phyloP scores from a whole-genome alignment of 2,797 vertebrate species.

The Clangula hyemalis region DNA sequence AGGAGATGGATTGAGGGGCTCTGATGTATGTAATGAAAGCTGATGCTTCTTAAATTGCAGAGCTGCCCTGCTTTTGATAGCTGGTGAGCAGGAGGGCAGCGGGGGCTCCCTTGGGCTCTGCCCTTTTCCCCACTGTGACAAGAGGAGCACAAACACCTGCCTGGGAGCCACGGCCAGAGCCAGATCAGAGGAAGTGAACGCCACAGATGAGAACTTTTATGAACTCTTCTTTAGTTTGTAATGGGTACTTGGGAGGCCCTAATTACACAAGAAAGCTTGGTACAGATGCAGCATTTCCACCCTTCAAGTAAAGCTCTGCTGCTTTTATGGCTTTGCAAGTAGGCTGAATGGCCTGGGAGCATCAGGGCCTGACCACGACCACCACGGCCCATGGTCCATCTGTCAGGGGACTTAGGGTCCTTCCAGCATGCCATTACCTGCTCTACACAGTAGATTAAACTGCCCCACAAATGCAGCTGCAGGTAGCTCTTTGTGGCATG shows the following conservation, averaged over 20 bases:
- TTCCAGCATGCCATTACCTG: slow-evolving; percentile 21
- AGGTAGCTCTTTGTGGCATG: slow-evolving; percentile 16
- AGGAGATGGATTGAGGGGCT: background rate
- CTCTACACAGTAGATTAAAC: slow-evolving; percentile 18
- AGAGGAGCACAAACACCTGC: background rate
- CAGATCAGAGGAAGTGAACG: background rate
- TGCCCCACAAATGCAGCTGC: slow-evolving; percentile 44
- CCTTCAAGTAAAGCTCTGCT: background rate
- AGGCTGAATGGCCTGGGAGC: background rate
- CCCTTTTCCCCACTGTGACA: background rate
- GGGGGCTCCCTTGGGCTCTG: background rate
- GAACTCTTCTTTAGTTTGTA: slow-evolving; percentile 8
- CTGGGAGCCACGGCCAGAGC: background rate
- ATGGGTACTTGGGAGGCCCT: background rate
- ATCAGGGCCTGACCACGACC: background rate
- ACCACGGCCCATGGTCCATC: background rate
- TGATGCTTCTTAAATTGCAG: background rate
- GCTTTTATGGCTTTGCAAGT: background rate
- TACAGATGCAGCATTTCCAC: background rate
- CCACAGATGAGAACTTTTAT: background rate
- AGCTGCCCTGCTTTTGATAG: background rate
- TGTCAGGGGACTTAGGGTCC: background rate
- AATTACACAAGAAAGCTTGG: slow-evolving; percentile 18
- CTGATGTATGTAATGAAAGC: background rate
- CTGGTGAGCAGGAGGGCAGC: background rate